phyloP scores from a whole-genome alignment of 2,888 invertebrate genomes.

The Microchrysa polita region DNA sequence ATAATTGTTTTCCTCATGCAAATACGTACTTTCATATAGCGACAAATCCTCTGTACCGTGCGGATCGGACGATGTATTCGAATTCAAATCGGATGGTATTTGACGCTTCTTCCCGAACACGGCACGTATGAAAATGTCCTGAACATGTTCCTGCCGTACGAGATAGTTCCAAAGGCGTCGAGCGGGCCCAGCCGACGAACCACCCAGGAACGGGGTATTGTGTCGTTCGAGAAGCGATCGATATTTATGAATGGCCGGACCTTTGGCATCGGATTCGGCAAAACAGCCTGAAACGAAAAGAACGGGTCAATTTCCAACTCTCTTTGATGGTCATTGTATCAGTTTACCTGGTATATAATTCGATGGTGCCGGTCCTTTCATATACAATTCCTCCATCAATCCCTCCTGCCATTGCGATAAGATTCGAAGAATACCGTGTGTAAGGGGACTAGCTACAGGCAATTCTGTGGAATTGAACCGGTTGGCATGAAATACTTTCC shows the following conservation, averaged over 20 bases:
- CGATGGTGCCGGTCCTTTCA: constrained; percentile 79
- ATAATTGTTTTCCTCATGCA: no score
- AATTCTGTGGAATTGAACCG: constrained; percentile 71
- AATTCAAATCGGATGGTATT: constrained; percentile 36
- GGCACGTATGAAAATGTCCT: constrained; percentile 94
- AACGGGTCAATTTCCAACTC: not conserved
- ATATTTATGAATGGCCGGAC: constrained; percentile 93
- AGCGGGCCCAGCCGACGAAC: constrained; percentile 77
- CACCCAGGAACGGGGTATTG: constrained; percentile 92
- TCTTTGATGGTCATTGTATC: not conserved
- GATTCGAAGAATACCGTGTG: constrained; percentile 87
- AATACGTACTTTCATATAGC: constrained; percentile 31
- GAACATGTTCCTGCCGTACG: constrained; percentile 90
- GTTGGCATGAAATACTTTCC: not conserved
- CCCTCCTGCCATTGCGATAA: constrained; percentile 91
- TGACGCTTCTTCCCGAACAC: constrained; percentile 84
- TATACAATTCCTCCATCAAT: constrained; percentile 79
- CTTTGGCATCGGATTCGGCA: constrained; percentile 76
- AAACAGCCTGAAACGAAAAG: constrained; percentile 73
- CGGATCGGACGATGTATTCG: constrained; percentile 49
- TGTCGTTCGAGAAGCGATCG: constrained; percentile 88
- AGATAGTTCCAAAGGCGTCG: constrained; percentile 91
- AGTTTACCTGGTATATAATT: constrained; percentile 79
- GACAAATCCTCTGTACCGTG: constrained; percentile 43
- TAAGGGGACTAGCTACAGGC: constrained; percentile 91